These are phyloP conservation scores for Glyphotaelius pellucidus DNA, from an alignment of 2,888 invertebrate species.

Conservation along the genomic window DNA sequence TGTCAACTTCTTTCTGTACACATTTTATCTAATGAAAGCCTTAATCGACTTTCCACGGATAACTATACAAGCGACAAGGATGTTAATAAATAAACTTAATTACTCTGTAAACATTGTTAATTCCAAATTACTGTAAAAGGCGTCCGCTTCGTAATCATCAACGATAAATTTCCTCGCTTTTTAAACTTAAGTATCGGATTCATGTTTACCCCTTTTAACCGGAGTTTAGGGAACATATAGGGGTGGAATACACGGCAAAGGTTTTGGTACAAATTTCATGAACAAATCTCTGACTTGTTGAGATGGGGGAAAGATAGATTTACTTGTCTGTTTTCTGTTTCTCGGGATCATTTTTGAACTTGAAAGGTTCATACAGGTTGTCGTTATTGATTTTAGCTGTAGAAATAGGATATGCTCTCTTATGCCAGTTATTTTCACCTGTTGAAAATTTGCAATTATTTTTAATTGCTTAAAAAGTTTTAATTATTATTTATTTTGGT, in stretches of 20 bases:
- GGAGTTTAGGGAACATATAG: background rate
- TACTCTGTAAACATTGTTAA: background rate
- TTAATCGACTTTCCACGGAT: background rate
- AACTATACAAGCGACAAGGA: background rate
- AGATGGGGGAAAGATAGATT: background rate
- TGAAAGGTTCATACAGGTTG: background rate
- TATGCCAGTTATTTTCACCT: too few relatives aligned
- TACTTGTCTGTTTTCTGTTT: background rate
- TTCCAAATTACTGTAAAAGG: background rate
- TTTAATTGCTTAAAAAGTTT: too few relatives aligned
- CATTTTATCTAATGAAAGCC: constrained; percentile 2
- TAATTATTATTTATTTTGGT: too few relatives aligned
- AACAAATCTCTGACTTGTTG: background rate
- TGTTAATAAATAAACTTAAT: background rate
- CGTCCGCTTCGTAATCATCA: background rate
- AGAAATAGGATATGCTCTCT: too few relatives aligned
- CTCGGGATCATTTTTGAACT: background rate
- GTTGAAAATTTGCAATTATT: too few relatives aligned
- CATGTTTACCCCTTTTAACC: background rate
- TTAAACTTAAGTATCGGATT: background rate
- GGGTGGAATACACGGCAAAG: background rate
- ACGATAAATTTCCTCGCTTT: background rate
- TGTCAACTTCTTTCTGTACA: background rate
- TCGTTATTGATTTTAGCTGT: too few relatives aligned
- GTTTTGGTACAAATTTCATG: background rate